These are phyloP conservation scores for Electrona antarctica DNA, from an alignment of 2,113 vertebrate genomes.

Conservation along the genomic window DNA sequence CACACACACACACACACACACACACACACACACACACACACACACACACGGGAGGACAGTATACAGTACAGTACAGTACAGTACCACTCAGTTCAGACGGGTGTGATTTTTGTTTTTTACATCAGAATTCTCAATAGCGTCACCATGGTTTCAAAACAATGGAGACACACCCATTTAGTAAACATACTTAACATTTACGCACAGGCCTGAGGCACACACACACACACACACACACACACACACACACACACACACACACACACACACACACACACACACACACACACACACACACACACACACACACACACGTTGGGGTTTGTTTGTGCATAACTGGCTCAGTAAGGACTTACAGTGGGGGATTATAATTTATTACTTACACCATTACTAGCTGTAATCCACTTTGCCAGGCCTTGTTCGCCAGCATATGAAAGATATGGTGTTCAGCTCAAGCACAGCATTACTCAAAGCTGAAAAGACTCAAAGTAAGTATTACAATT, in stretches of 20 bases:
- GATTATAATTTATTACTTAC: conserved; percentile 63
- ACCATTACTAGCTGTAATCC: conserved; percentile 51
- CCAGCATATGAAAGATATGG: conserved; percentile 31
- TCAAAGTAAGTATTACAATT: conserved; percentile 24
- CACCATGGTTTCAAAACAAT: too few relatives aligned
- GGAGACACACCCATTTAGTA: conserved; percentile 2
- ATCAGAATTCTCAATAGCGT: too few relatives aligned
- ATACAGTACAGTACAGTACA: too few relatives aligned
- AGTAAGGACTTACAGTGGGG: conserved; percentile 46
- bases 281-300: conserved; percentile 10
- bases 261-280: conserved; percentile 9
- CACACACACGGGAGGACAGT: too few relatives aligned
- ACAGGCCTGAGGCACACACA: background rate
- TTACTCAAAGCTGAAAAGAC: conserved; percentile 8
- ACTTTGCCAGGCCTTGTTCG: conserved; percentile 47
- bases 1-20: too few relatives aligned
- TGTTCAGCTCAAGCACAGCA: conserved; percentile 11
- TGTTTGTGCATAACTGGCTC: conserved; percentile 10
- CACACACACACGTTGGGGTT: background rate
- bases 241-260: conserved; percentile 17
- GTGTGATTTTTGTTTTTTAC: too few relatives aligned
- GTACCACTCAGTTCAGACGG: too few relatives aligned
- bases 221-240: background rate
- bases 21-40: too few relatives aligned
- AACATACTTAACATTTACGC: background rate